A percentile compares a stretch with the other conserved stretches of the same genome.
These are phyloP conservation scores for Tetraodon nigroviridis DNA, from an alignment of 2,113 vertebrate genomes.

Conservation along the genomic window DNA sequence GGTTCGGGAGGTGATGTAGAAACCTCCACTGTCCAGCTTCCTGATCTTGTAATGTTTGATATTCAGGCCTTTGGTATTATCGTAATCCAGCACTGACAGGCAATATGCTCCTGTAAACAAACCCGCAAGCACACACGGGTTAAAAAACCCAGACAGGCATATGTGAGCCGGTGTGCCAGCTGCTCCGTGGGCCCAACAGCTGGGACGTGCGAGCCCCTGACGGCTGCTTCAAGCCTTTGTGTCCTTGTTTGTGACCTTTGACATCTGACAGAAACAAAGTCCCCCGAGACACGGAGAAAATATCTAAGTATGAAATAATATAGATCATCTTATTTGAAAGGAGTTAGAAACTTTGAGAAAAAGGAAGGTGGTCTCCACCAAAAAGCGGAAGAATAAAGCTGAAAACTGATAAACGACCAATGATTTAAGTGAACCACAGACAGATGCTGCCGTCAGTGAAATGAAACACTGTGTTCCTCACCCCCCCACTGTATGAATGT, in stretches of 20 bases:
- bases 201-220: slow-evolving; percentile 23
- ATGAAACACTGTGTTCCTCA: slow-evolving; percentile 18
- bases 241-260: neutral
- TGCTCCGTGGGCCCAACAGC: slow-evolving; percentile 52
- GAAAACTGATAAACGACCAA: too few species aligned
- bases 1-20: slow-evolving; percentile 95
- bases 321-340: too few species aligned
- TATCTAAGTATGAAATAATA: neutral
- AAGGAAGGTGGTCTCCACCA: too few species aligned
- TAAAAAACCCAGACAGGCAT: slow-evolving; percentile 18
- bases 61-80: slow-evolving; percentile 90
- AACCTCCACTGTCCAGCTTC: slow-evolving; percentile 91
- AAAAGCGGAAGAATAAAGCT: too few species aligned
- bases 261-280: too few species aligned
- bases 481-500: neutral
- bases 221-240: slow-evolving; percentile 9
- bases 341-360: too few species aligned
- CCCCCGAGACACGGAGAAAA: too few species aligned
- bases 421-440: neutral
- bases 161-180: slow-evolving; percentile 33
- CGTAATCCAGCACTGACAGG: slow-evolving; percentile 91
- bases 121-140: slow-evolving; percentile 34
- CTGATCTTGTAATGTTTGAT: slow-evolving; percentile 98
- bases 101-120: slow-evolving; percentile 86
- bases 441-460: neutral